phyloP scores from a whole-genome alignment of 2,797 vertebrate species.

The Clarias laeviceps region DNA sequence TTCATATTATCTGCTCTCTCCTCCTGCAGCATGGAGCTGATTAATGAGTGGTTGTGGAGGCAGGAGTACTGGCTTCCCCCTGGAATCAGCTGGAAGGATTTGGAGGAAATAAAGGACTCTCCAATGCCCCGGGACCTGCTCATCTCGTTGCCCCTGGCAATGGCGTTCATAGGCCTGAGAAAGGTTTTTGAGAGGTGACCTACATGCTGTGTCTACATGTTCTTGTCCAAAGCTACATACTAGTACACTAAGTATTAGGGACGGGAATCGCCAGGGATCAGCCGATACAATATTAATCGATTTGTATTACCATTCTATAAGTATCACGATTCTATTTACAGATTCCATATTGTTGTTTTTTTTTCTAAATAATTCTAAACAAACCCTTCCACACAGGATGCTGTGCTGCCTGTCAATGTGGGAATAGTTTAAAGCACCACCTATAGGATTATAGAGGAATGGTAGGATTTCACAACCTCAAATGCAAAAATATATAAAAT shows the following conservation, averaged over 20 bases:
- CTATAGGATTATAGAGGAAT: too few relatives aligned
- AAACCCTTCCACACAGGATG: too few relatives aligned
- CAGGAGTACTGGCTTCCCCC: constrained; percentile 87
- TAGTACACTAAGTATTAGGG: neutral
- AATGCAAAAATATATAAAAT: too few relatives aligned
- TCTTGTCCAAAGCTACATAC: neutral
- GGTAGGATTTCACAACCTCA: too few relatives aligned
- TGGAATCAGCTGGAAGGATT: constrained; percentile 84
- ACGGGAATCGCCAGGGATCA: too few relatives aligned
- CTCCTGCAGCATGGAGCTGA: constrained; percentile 74
- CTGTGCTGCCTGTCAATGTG: too few relatives aligned
- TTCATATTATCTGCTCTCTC: neutral
- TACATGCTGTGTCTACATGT: neutral
- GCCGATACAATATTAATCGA: too few relatives aligned
- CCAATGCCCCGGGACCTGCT: constrained; percentile 78
- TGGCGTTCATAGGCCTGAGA: constrained; percentile 77
- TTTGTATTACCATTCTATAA: too few relatives aligned
- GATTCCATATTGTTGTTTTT: too few relatives aligned
- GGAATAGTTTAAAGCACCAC: too few relatives aligned
- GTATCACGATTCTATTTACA: too few relatives aligned
- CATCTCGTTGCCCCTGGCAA: constrained; percentile 75
- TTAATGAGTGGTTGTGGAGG: constrained; percentile 80
- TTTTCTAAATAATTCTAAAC: too few relatives aligned
- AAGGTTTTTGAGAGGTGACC: constrained; percentile 83
- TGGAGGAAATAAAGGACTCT: constrained; percentile 75